Evolutionary conservation across 2,888 invertebrate species (phyloP), one percentile per base, ranked within the genome.

Genomic region (Ophion ventricosus): DNA sequence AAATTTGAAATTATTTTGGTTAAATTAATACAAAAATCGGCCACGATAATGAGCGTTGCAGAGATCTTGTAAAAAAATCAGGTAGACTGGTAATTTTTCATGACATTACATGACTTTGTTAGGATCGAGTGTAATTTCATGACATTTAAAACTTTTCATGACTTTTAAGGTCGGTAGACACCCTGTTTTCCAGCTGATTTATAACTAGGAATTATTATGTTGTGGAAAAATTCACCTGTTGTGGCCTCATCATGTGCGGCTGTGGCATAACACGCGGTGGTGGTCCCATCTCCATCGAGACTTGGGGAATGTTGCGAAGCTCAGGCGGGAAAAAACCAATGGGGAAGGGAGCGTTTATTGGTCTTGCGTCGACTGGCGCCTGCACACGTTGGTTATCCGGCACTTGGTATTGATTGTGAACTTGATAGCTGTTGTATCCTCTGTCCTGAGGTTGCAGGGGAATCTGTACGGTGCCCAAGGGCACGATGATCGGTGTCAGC

Each of bases 401-500:
- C 70, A 92, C 90, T 86, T 91, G 92, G 84, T 91, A 92, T 59
- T 91, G 91, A 35, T 91, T 90, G 78, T 91, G 91, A 17, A 92
- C 84, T 83, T 92, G 92, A 72, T 92, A 92, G 26, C 91, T 91
- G 78, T 92, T 90, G 76, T 92, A 92, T 54, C 86, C 88, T 11
- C 90, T 88, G 57, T 92, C 92, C 66, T 91, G 92, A 1, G 88
- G 87, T 26, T 91, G 91, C 14, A 92, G 86, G 20, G 92, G 92
- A 59, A 92, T 91, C 75, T 91, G 92, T 0, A 92, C 90, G 23
- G 91, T 90, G 80, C 92, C 92, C 84, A 92, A 80, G 1, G 92
- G 92, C 67, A 92, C 91, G 77, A 92, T 92, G 73, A 92, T 92
- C 56, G 92, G 92, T 1, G 92, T 92, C 66, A 92, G 88, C 87